phyloP scores from a whole-genome alignment of 2,797 vertebrate species.

The Enoplosus armatus region DNA sequence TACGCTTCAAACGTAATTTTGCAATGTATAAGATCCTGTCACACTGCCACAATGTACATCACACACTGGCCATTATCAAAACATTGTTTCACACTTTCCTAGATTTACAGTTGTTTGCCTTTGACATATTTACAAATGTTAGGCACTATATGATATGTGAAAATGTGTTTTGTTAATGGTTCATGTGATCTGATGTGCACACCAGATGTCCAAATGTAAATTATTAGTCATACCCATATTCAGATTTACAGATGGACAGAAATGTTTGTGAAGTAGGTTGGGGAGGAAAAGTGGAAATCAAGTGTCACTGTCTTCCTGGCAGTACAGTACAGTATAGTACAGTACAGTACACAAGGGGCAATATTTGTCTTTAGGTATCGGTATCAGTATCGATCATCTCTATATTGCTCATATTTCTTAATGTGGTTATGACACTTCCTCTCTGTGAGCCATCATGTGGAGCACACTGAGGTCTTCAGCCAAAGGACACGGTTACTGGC shows the following conservation, averaged over 20 bases:
- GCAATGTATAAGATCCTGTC: not conserved
- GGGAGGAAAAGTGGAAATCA: not conserved
- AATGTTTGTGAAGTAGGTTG: conserved; percentile 18
- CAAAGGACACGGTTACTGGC: conserved; percentile 11
- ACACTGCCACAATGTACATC: not conserved
- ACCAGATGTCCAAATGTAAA: conserved; percentile 45
- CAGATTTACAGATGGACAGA: conserved; percentile 25
- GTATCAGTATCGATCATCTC: not conserved
- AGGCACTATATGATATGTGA: not conserved
- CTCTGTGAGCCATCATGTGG: not conserved
- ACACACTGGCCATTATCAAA: not conserved
- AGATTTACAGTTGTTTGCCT: conserved; percentile 14
- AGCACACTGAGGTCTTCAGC: conserved; percentile 18
- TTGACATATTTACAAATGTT: not conserved
- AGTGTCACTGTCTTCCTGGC: conserved; percentile 4
- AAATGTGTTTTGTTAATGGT: not conserved
- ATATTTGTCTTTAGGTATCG: not conserved
- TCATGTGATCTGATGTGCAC: conserved; percentile 4
- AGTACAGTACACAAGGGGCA: not conserved
- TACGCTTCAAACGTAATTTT: not conserved
- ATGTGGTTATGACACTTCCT: not conserved
- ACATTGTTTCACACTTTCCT: not conserved
- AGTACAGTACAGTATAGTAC: no score
- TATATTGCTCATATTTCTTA: conserved; percentile 12
- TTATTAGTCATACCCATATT: conserved; percentile 32